Base-by-base conservation (phyloP, 1,140 invertebrate species). In the Drosophila bocki region DNA sequence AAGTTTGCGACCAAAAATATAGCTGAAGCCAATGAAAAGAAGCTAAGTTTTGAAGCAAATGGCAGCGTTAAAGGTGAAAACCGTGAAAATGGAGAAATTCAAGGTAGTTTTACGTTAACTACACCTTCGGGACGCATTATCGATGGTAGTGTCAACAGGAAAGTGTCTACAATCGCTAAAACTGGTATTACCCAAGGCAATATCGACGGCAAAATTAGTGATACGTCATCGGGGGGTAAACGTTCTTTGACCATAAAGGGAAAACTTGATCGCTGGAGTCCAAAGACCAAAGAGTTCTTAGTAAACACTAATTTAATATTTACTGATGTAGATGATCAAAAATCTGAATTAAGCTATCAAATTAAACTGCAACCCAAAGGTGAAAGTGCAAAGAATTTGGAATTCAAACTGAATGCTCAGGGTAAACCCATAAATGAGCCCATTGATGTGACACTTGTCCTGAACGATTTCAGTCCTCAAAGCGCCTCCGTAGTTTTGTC, bases 1-100 rank as follows among this genome's bases (percentile, higher is more conserved):
- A 93, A 93, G 3, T 37, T 96, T 1, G 94, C 95, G n/a, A 94
- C 96, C 0, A 96, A 96, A 61, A 92, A 82, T 61, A 11, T 78
- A 7, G 58, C 95, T 3, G 94, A 95, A 53, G 56, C 94, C 3
- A 70, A 93, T 3, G 92, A 93, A 0, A 86, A 95, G 9, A 95
- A 94, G 61, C 62, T 94, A 3, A 91, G 93, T 48, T 69, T 94
- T 1, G 95, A 95, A 41, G 90, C 93, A 0, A 95, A 94, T 69
- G 93, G 91, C 0, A 90, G 76, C 3, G 53, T 91, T 0, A 86
- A 93, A 32, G 94, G 94, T 6, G 59, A 93, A 11, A 92, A 17
- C 94, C 95, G 58, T 1, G 94, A 4, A 93, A 94, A 68, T 78
- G 95, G 44, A 92, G 95, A 42, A 93, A 79, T 82, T 85, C 79